These are phyloP conservation scores for Canis aureus DNA, from an alignment of 2,113 vertebrate genomes.

Conservation along the genomic window DNA sequence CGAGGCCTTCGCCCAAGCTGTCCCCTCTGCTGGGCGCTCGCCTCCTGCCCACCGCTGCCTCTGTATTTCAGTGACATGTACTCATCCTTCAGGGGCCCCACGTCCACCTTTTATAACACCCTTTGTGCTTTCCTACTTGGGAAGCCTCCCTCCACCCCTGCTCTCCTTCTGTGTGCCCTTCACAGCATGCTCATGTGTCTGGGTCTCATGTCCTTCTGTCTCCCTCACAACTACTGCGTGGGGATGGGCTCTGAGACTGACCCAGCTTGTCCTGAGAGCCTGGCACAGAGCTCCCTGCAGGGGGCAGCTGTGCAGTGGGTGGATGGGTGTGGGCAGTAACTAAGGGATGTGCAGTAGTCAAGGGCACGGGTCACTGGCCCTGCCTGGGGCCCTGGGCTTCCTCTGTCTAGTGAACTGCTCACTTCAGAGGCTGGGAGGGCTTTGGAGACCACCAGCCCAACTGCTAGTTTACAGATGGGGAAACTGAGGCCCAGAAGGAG, in stretches of 20 bases:
- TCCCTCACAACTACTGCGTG: background rate
- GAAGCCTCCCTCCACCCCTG: background rate
- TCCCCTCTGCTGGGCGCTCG: background rate
- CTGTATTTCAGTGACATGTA: background rate
- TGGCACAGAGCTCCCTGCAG: background rate
- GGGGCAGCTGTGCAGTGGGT: background rate
- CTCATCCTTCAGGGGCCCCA: background rate
- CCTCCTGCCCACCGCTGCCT: background rate
- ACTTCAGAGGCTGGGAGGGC: background rate
- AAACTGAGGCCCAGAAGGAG: slow-evolving; percentile 40
- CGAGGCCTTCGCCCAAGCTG: background rate
- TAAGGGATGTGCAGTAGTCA: background rate
- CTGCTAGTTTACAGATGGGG: background rate
- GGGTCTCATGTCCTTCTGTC: background rate
- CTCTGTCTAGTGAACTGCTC: background rate
- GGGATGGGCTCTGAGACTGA: background rate
- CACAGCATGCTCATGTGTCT: background rate
- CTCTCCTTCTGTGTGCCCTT: background rate
- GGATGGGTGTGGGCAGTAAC: background rate
- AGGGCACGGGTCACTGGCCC: background rate
- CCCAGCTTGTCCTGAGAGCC: background rate
- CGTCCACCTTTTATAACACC: background rate
- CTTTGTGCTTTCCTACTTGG: background rate
- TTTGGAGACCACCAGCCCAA: background rate
- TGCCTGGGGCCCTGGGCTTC: background rate